phyloP scores from a whole-genome alignment of 2,797 vertebrate genomes.

The Todus mexicanus region DNA sequence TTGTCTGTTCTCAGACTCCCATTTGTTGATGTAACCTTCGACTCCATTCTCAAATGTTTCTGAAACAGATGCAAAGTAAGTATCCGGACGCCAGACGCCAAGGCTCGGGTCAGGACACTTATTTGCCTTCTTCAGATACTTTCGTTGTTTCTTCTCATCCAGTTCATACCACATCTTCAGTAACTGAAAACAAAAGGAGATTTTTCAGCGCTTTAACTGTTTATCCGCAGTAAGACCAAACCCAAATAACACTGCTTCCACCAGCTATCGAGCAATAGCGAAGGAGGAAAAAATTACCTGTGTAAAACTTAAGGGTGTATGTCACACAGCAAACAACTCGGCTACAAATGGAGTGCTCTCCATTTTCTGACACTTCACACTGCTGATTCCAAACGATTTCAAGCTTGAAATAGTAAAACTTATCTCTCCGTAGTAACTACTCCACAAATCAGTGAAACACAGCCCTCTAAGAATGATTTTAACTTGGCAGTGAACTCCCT shows the following conservation, averaged over 20 bases:
- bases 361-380: not conserved
- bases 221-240: not conserved
- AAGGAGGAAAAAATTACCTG: not conserved
- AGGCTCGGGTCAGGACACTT: slow-evolving; percentile 90
- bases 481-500: not conserved
- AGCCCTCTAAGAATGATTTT: not conserved
- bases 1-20: slow-evolving; percentile 42
- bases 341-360: not conserved
- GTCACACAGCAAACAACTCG: not conserved
- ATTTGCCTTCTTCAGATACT: slow-evolving; percentile 80
- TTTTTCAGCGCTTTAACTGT: not conserved
- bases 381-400: not conserved
- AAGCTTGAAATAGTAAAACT: not conserved
- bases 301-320: not conserved
- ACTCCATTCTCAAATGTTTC: slow-evolving; percentile 86
- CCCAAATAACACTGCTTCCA: not conserved
- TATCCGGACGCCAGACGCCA: slow-evolving; percentile 83
- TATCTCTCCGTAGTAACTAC: not conserved
- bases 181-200: slow-evolving; percentile 72
- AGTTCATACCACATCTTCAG: slow-evolving; percentile 82
- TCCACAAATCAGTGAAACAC: not conserved
- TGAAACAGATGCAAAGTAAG: slow-evolving; percentile 90
- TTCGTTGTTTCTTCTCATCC: slow-evolving; percentile 75
- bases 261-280: not conserved
- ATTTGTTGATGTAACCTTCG: slow-evolving; percentile 75